Conservation (phyloP, 2,888 invertebrate genomes). For the Alentia gelatinosa region DNA sequence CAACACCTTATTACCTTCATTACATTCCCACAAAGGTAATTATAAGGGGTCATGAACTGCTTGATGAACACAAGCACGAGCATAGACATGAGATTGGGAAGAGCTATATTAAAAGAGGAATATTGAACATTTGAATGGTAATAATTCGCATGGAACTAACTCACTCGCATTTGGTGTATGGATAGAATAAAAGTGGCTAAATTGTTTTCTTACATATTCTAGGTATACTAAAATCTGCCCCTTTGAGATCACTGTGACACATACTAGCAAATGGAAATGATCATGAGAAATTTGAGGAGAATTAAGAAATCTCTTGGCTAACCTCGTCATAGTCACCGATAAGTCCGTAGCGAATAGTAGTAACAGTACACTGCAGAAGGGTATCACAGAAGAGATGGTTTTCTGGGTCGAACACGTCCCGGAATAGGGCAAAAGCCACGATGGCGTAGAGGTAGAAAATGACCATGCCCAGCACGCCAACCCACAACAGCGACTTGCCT, state of each 20-base stretch:
- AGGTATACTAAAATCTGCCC: neutral
- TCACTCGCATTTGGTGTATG: no score
- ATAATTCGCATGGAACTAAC: no score
- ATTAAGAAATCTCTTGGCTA: conserved; percentile 54
- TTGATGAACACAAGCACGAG: no score
- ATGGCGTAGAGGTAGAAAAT: conserved; percentile 80
- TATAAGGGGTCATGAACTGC: no score
- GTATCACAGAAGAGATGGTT: conserved; percentile 78
- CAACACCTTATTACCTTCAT: no score
- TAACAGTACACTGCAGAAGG: conserved; percentile 80
- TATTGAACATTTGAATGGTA: no score
- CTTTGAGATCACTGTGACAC: neutral
- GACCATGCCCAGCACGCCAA: conserved; percentile 79
- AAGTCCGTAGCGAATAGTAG: conserved; percentile 79
- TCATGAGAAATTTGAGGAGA: neutral
- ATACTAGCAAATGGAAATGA: neutral
- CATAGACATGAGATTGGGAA: no score
- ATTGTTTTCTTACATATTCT: no score
- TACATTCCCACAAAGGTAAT: no score
- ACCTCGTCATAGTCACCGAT: conserved; percentile 80
- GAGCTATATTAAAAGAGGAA: no score
- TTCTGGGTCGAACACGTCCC: conserved; percentile 77
- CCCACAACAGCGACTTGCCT: conserved; percentile 80
- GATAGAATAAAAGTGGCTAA: no score
- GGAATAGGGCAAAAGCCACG: conserved; percentile 79